phyloP scores from a whole-genome alignment of 1,140 invertebrate species.

The Steinernema feltiae region DNA sequence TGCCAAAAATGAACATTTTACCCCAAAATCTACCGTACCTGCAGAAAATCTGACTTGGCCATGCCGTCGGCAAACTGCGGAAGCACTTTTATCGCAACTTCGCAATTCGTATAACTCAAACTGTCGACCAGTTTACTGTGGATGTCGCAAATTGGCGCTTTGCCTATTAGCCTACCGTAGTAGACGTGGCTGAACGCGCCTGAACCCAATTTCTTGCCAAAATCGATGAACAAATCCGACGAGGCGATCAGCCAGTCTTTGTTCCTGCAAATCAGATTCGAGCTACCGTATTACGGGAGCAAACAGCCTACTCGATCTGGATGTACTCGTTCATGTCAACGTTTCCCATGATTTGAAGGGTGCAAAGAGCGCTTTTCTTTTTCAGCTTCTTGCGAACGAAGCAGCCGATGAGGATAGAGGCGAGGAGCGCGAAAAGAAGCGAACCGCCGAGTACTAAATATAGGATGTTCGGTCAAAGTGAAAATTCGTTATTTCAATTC shows the following conservation, averaged over 20 bases:
- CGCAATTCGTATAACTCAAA: not conserved
- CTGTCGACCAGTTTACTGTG: not conserved
- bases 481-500: too few relatives aligned
- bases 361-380: not conserved
- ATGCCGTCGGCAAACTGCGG: not conserved
- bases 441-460: not conserved
- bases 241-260: not conserved
- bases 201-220: not conserved
- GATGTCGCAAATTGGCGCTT: not conserved
- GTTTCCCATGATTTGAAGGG: not conserved
- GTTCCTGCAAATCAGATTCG: not conserved
- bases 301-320: not conserved
- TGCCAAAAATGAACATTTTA: not conserved
- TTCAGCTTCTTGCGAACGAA: not conserved
- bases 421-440: not conserved
- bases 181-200: not conserved
- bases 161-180: not conserved
- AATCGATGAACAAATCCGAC: not conserved
- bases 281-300: not conserved
- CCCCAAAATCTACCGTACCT: not conserved
- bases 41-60: not conserved
- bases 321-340: constrained; percentile 6
- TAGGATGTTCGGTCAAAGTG: too few relatives aligned
- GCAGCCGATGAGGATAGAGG: not conserved
- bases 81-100: not conserved